These are phyloP conservation scores for Cottus gobio DNA, from an alignment of 2,113 vertebrate genomes.

Conservation along the genomic window DNA sequence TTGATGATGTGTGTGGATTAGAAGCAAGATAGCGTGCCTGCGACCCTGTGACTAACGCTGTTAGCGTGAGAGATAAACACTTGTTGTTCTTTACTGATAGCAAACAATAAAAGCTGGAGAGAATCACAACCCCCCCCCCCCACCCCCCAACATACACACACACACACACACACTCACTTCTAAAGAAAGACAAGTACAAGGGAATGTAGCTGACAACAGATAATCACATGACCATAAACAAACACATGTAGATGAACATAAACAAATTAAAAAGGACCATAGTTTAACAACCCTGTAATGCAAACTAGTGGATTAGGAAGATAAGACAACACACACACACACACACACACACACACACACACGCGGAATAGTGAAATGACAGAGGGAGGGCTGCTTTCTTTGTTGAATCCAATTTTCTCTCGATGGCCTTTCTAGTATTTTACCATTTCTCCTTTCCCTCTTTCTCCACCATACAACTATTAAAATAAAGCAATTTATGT, in stretches of 20 bases:
- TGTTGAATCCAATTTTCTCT: constrained; percentile 56
- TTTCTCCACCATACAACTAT: constrained; percentile 75
- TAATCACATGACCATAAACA: constrained; percentile 39
- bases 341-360: background rate
- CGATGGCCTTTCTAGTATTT: constrained; percentile 56
- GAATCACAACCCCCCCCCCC: background rate
- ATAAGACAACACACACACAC: background rate
- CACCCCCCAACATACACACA: too few species aligned
- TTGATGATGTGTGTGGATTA: constrained; percentile 31
- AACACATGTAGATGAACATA: constrained; percentile 41
- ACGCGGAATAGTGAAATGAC: background rate
- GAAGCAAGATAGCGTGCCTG: constrained; percentile 28
- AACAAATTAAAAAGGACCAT: constrained; percentile 45
- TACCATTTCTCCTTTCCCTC: constrained; percentile 44
- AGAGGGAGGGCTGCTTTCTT: constrained; percentile 18
- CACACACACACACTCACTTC: background rate
- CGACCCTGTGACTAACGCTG: constrained; percentile 4
- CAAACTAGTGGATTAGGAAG: constrained; percentile 33
- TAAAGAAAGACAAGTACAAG: background rate
- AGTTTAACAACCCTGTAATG: constrained; percentile 22
- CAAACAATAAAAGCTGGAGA: constrained; percentile 15
- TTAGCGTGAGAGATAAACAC: constrained; percentile 38
- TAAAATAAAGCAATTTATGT: constrained; percentile 83
- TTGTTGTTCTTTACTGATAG: constrained; percentile 60
- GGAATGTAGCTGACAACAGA: constrained; percentile 28